A percentile compares a stretch with the other conserved stretches of the same genome.
phyloP scores from a whole-genome alignment of 2,113 vertebrate genomes.

The Brachionichthys hirsutus region DNA sequence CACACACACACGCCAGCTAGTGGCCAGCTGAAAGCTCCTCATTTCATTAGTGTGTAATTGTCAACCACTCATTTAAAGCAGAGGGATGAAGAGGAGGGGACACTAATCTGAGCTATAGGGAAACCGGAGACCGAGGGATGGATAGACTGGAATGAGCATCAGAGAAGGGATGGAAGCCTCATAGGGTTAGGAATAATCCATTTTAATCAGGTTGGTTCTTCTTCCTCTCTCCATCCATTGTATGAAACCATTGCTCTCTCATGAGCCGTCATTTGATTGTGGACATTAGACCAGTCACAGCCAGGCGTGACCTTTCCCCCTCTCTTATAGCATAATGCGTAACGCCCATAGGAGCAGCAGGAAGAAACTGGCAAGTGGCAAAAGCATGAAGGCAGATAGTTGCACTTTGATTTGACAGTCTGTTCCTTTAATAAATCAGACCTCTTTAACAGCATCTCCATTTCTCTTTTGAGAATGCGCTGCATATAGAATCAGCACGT shows the following conservation, averaged over 20 bases:
- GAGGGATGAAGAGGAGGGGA: background rate
- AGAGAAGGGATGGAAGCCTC: background rate
- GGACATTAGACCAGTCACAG: constrained; percentile 6
- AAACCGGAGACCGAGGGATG: no score
- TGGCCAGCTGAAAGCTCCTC: constrained; percentile 14
- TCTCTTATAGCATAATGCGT: background rate
- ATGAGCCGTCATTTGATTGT: background rate
- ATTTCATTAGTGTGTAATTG: constrained; percentile 50
- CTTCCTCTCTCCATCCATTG: background rate
- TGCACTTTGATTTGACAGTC: background rate
- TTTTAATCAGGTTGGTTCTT: no score
- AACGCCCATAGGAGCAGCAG: background rate
- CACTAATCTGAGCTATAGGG: no score
- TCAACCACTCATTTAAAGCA: constrained; percentile 15
- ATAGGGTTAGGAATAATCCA: no score
- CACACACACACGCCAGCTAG: constrained; percentile 3
- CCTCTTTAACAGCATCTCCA: no score
- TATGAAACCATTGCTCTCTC: background rate
- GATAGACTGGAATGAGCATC: background rate
- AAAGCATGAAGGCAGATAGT: background rate
- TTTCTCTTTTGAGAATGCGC: no score
- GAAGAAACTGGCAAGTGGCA: background rate
- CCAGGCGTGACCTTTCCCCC: constrained; percentile 11
- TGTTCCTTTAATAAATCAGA: no score
- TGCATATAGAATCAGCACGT: background rate